phyloP scores from a whole-genome alignment of 1,140 invertebrate species.

The Cardiocondyla obscurior region DNA sequence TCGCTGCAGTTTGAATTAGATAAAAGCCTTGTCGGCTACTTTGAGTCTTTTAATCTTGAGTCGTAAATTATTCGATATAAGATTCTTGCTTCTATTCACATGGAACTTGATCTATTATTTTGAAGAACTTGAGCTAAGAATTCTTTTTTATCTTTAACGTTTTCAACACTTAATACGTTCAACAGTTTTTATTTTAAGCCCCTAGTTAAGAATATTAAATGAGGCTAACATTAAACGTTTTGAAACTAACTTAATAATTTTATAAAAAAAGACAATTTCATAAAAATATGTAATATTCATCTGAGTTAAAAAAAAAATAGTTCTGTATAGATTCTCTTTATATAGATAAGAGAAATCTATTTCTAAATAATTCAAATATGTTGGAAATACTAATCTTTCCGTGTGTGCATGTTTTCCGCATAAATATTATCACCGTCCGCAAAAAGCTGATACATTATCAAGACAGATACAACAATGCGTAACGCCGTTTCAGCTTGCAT shows the following conservation, averaged over 20 bases:
- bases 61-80: neutral
- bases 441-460: slow-evolving; percentile 22
- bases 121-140: neutral
- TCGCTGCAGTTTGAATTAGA: slow-evolving; percentile 19
- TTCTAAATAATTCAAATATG: no score
- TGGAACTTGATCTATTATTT: neutral
- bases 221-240: neutral
- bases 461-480: slow-evolving; percentile 5
- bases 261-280: no score
- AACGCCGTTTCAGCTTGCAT: slow-evolving; percentile 14
- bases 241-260: neutral
- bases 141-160: no score
- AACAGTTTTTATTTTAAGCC: neutral
- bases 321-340: no score
- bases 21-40: neutral
- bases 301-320: neutral
- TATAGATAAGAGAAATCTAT: no score
- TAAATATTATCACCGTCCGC: neutral
- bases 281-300: neutral
- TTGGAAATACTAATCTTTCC: neutral
- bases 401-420: neutral
- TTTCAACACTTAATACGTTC: neutral
- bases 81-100: neutral
- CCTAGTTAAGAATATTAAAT: neutral
- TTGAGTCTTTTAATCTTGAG: neutral